Evolutionary conservation across 2,113 vertebrate genomes (phyloP), one percentile per base, ranked within the genome.

Genomic region (Passer montanus): DNA sequence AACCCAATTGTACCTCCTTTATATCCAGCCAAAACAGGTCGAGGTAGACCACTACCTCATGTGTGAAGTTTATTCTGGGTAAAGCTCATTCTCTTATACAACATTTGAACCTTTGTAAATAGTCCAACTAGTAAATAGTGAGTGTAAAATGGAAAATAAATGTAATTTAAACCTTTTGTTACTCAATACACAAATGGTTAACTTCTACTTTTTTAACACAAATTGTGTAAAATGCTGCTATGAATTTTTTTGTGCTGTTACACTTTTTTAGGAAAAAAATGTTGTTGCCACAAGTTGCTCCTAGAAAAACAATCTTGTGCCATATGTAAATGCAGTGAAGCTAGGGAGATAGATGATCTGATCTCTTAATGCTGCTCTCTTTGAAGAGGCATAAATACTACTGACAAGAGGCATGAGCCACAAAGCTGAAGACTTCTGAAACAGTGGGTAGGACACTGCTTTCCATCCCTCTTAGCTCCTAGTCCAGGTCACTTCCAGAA

Each of bases 151-250:
- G 97, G 94, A 97, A 97, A 97, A 86, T 97, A 97, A 95, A 97
- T 96, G 91, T 97, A 97, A 97, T 97, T 97, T 97, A 97, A 96
- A 92, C 80, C 96, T 97, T 96, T 96, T 97, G 94, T 97, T 98
- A 97, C 97, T 97, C 95, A 95, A 94, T 82, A 96, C 89, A 95
- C 89, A 97, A 96, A 95, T 97, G 86, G 84, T 97, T 97, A 96
- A 97, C 95, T 96, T 97, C 94, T 97, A 92, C 91, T 98, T 97
- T 97, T 97, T 96, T 97, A 96, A 97, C 94, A 96, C 79, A 97
- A 95, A 96, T 97, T 97, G 97, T 97, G 96, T 98, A 97, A 97
- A 97, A 97, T 97, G 98, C 98, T 98, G 98, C 98, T 98, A 98
- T 98, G 97, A 98, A 95, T 97, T 97, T 96, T 96, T 97, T 96